Evolutionary conservation across 2,888 invertebrate species (phyloP), one percentile per base, ranked within the genome.

Genomic region (Aphodius sticticus): DNA sequence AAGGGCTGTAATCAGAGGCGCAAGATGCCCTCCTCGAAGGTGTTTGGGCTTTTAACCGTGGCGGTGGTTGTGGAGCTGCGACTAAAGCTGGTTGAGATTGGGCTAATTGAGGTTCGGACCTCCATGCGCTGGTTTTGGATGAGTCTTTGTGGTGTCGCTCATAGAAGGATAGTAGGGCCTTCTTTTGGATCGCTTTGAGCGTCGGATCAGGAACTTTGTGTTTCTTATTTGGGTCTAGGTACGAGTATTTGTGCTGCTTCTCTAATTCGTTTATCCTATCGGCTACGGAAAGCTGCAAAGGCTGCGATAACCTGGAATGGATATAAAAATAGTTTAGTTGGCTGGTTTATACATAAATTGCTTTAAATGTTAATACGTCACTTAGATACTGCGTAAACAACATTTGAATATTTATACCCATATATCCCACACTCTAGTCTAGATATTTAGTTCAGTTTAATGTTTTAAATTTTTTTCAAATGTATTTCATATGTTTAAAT

Each of bases 131-230:
- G 82, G 77, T 78, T 36, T 38, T 86, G 78, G 84, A 82, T 84
- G 87, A 84, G 81, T 84, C 86, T 15, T 78, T 81, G 81, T 93
- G 92, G 84, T 95, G 95, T 75, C 95, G 90, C 86, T 96, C 95
- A 87, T 96, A 95, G 86, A 95, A 96, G 1, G 95, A 95, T 80
- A 95, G 90, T 6, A 96, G 90, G 0, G 96, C 96, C 87, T 95
- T 95, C 89, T 96, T 96, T 86, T 96, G 96, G 81, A 95, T 94
- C 14, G 94, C 95, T 88, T 96, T 96, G 38, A 96, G 88, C 0
- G 95, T 94, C 7, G 95, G 91, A 87, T 93, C 93, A 37, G 94
- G 93, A 53, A 95, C 92, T 82, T 93, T 91, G 86, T 94, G 94
- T 81, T 93, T 93, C 87, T 95, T 95, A 76, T 93, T 94, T 1